Evolutionary conservation across 2,797 vertebrate species (phyloP).

Genomic region (Huso huso): DNA sequence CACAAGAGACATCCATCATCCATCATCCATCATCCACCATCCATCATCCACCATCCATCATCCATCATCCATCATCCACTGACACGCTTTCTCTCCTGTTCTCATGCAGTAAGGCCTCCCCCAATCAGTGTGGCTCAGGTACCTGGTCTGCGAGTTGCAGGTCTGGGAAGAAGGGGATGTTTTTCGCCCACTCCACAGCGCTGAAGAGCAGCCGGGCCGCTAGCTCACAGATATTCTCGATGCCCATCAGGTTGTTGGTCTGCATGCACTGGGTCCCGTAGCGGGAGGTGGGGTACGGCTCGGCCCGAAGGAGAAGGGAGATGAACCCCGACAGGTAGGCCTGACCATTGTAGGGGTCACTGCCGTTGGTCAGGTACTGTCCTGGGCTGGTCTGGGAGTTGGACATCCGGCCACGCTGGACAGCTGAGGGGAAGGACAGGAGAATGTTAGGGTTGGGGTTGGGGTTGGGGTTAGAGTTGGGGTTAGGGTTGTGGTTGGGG

Average conservation of each 20-base stretch:
- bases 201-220: constrained; percentile 78
- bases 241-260: constrained; percentile 78
- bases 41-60: too few relatives aligned
- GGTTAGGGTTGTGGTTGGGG: too few relatives aligned
- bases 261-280: constrained; percentile 78
- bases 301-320: constrained; percentile 70
- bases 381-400: constrained; percentile 70
- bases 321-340: constrained; percentile 78
- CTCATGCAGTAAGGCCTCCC: too few relatives aligned
- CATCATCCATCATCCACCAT: too few relatives aligned
- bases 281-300: constrained; percentile 75
- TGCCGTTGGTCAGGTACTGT: constrained; percentile 66
- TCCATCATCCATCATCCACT: too few relatives aligned
- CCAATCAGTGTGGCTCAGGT: constrained; percentile 10
- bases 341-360: constrained; percentile 68
- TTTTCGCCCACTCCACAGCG: constrained; percentile 80
- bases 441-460: background rate
- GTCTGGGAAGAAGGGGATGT: constrained; percentile 81
- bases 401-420: constrained; percentile 73
- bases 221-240: constrained; percentile 81
- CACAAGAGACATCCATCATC: too few relatives aligned
- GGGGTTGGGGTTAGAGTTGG: too few relatives aligned
- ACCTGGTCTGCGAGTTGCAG: constrained; percentile 79
- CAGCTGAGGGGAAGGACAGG: constrained; percentile 49
- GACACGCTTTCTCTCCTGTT: too few relatives aligned